Evolutionary conservation across 2,797 vertebrate species (phyloP).

Genomic region (Enteromius afrohamiltoni): DNA sequence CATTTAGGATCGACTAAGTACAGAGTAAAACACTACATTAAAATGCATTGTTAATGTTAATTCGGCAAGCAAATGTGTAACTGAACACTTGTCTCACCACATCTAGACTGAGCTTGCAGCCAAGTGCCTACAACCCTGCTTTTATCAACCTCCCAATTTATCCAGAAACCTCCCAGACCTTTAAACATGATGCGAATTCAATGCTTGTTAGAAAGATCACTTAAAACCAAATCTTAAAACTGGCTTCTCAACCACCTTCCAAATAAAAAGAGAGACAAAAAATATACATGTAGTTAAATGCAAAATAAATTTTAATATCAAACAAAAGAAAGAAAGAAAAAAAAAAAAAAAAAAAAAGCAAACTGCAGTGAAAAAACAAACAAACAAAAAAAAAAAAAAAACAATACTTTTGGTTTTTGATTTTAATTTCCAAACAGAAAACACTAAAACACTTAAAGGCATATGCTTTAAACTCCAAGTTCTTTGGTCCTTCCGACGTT

Average conservation of each 20-base stretch:
- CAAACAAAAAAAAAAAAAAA: background rate
- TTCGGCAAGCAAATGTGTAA: conserved; percentile 14
- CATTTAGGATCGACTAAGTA: background rate
- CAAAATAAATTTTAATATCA: conserved; percentile 39
- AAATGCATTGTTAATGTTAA: conserved; percentile 5
- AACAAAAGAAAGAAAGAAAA: conserved; percentile 7
- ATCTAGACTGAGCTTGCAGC: background rate
- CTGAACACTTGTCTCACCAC: conserved; percentile 10
- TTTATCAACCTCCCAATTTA: background rate
- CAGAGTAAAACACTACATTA: conserved; percentile 28
- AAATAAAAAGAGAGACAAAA: background rate
- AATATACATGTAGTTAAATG: background rate
- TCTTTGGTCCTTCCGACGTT: conserved; percentile 51
- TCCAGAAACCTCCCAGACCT: background rate
- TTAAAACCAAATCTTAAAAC: background rate
- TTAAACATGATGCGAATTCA: background rate
- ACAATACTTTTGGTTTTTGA: background rate
- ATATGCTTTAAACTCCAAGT: conserved; percentile 18
- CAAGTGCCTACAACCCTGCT: background rate
- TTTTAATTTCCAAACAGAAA: background rate
- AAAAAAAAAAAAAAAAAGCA: background rate
- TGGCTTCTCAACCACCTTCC: background rate
- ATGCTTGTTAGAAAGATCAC: background rate
- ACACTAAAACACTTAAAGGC: conserved; percentile 36
- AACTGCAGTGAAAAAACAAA: background rate